Evolutionary conservation across 2,113 vertebrate genomes (phyloP), one percentile per base, ranked within the genome.

Genomic region (Smithornis capensis): DNA sequence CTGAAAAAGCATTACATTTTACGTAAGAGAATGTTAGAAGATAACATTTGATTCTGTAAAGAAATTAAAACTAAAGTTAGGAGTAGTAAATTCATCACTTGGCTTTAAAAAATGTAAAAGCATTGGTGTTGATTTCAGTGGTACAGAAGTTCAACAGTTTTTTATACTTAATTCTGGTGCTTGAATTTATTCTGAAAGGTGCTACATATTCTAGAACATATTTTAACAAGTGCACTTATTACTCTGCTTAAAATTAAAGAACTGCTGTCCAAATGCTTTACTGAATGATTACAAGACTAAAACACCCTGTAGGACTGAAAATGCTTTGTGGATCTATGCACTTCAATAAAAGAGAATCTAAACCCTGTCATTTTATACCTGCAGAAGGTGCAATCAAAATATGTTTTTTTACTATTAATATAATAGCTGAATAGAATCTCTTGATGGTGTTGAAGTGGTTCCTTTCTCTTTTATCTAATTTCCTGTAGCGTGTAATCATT

Each of bases 381-480:
- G 79, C 76, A 88, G 79, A 96, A 95, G 42, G 92, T 93, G 71
- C 85, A 96, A 96, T 97, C 94, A 95, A 96, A 95, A 90, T 95
- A 94, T 76, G 78, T 0, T 60, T 85, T 62, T 84, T 90, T 83
- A 74, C 71, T 93, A 86, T 94, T 96, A 95, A 90, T 96, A 70
- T 97, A 94, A 93, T 95, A 90, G 90, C 82, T 91, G 92, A 95
- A 95, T 83, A 88, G 87, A 94, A 81, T 94, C 90, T 94, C 90
- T 92, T 96, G 92, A 81, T 94, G 88, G 56, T 83, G 68, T 77
- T 96, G 92, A 97, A 97, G 95, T 96, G 93, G 92, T 95, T 95
- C 83, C 90, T 95, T 96, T 96, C 88, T 93, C 87, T 96, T 95
- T 81, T 42, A 40, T 96, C 42, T 94, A 81, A 38, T 97, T 95